Evolutionary conservation across 2,888 invertebrate species (phyloP), one percentile per base, ranked within the genome.

Genomic region (Eremobia ochroleuca): DNA sequence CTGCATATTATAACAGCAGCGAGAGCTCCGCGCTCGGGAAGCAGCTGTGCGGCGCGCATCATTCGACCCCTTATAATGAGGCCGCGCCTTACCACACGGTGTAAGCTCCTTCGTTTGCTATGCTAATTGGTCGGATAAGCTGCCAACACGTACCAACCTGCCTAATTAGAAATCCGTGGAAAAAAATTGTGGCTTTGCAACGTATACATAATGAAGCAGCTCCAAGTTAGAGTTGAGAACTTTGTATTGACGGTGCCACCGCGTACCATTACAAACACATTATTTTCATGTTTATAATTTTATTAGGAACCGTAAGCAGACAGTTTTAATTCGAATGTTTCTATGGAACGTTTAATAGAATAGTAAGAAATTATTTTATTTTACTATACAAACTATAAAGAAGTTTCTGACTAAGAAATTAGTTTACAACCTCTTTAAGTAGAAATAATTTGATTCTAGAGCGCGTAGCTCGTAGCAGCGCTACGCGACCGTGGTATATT

Each of bases 51-150:
- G 66, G 69, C 76, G 69, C 65, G 73, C 77, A 65, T 87, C 77
- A 64, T 69, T 34, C 80, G 89, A 88, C 87, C 86, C 83, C 83
- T 82, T 90, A 91, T 91, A 92, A 92, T 92, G 87, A 90, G 89
- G 90, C 89, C 89, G 83, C 92, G 88, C 83, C 89, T 87, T 43
- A 90, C 90, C 88, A 85, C 87, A 89, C 86, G 76, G 85, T 87
- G 90, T 87, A 89, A 92, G 90, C 91, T 91, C 90, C 92, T 92
- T 92, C 92, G 92, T 93, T 94, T 92, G 92, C 93, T 92, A 94
- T 94, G 93, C 94, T 94, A 94, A 94, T 94, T 94, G 92, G 92
- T 85, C 85, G 92, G 92, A 92, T 94, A 92, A 94, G 91, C 92
- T 90, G 90, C 92, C 91, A 93, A 90, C 92, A 91, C 90, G 87